phyloP scores from a whole-genome alignment of 2,888 invertebrate species.

The Sepiola atlantica region DNA sequence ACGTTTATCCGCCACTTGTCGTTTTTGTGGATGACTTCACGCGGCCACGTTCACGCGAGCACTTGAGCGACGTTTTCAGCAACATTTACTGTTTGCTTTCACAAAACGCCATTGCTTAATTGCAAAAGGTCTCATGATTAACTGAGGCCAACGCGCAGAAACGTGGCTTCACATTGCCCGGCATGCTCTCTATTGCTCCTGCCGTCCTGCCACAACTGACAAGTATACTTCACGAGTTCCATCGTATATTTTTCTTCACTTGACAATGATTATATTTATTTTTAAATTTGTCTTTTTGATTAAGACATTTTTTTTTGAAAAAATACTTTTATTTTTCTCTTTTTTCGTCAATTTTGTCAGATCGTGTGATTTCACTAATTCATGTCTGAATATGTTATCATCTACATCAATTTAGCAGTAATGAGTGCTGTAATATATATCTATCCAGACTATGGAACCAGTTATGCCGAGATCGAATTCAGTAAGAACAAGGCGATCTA shows the following conservation, averaged over 20 bases:
- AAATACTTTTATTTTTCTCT: background rate
- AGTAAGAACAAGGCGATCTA: too few relatives aligned
- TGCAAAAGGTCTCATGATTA: background rate
- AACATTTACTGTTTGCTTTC: conserved; percentile 4
- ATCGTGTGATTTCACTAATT: background rate
- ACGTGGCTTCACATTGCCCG: background rate
- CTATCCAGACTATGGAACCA: too few relatives aligned
- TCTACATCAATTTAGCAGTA: background rate
- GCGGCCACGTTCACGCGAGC: background rate
- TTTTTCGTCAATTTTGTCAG: background rate
- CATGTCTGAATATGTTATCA: background rate
- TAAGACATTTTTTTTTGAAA: too few relatives aligned
- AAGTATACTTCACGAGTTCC: background rate
- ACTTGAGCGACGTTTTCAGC: background rate
- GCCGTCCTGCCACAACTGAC: background rate
- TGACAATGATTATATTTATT: background rate
- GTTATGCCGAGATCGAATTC: too few relatives aligned
- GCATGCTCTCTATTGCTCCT: background rate
- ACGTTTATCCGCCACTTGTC: background rate
- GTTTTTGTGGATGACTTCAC: background rate
- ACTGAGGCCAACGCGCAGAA: background rate
- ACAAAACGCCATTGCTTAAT: background rate
- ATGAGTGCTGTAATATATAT: too few relatives aligned
- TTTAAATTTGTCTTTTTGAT: background rate
- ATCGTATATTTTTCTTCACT: background rate